These are phyloP conservation scores for Doryteuthis pealeii DNA, from an alignment of 1,140 invertebrate species.

Conservation along the genomic window DNA sequence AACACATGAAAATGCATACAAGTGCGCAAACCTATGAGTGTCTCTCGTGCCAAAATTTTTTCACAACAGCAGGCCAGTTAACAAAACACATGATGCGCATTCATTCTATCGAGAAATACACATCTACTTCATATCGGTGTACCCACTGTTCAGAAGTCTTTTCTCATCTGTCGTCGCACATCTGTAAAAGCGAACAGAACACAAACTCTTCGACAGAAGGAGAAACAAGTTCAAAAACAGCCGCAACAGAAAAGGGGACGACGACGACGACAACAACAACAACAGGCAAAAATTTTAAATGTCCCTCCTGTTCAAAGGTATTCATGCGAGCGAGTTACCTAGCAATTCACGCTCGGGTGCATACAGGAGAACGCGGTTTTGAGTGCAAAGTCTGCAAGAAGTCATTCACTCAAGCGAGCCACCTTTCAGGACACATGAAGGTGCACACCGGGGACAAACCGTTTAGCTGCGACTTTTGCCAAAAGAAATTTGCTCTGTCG, in stretches of 20 bases:
- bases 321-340: neutral
- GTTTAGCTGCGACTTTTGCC: constrained; percentile 35
- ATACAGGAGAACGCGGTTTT: constrained; percentile 18
- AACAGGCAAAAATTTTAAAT: neutral
- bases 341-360: neutral
- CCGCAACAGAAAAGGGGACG: neutral
- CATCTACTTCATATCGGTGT: neutral
- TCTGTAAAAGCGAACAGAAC: neutral
- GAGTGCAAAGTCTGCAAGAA: constrained; percentile 18
- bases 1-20: constrained; percentile 21
- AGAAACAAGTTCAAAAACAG: neutral
- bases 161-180: constrained; percentile 56
- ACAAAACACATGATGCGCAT: constrained; percentile 13
- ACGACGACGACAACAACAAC: neutral
- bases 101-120: neutral
- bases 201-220: neutral
- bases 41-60: constrained; percentile 47
- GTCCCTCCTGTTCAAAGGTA: neutral
- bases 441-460: constrained; percentile 39
- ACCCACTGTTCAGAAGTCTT: constrained; percentile 54
- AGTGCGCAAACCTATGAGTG: constrained; percentile 32
- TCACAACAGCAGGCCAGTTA: constrained; percentile 14
- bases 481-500: constrained; percentile 34
- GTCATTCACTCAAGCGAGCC: constrained; percentile 15
- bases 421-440: constrained; percentile 25